Conservation (phyloP, 2,797 vertebrate species). For the Chaetophractus vellerosus region DNA sequence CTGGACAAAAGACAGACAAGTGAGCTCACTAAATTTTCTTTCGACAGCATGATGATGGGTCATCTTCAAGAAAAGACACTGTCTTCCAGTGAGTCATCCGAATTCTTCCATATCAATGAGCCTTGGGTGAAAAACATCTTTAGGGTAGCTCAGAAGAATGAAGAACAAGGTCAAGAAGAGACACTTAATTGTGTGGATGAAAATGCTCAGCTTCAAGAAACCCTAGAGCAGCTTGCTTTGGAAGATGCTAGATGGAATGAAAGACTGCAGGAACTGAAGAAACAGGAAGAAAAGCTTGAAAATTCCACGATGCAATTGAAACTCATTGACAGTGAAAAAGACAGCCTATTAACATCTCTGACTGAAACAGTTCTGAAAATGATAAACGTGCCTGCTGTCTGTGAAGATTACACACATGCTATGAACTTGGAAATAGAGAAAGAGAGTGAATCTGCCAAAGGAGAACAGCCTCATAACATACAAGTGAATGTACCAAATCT, state of each 20-base stretch:
- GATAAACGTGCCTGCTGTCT: too few species aligned
- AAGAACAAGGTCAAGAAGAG: not conserved
- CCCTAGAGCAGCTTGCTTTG: not conserved
- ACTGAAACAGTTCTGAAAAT: too few species aligned
- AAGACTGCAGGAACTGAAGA: not conserved
- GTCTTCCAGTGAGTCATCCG: not conserved
- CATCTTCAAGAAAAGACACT: not conserved
- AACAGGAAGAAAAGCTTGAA: not conserved
- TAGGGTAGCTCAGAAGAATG: not conserved
- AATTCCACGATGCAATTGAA: not conserved
- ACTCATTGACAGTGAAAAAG: accelerated
- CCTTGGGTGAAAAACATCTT: not conserved
- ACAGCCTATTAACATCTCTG: too few species aligned
- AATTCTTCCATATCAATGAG: not conserved
- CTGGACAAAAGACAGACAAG: not conserved
- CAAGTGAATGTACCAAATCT: too few species aligned
- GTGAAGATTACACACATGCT: too few species aligned
- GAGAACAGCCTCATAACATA: too few species aligned
- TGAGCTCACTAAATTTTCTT: not conserved
- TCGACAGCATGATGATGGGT: not conserved
- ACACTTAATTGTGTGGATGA: not conserved
- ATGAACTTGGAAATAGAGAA: too few species aligned
- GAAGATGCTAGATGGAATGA: not conserved
- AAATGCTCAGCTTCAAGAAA: not conserved
- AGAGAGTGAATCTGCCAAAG: too few species aligned